A percentile compares a stretch with the other conserved stretches of the same genome.
Conservation (phyloP, 1,140 invertebrate species). For the Drosophila pectinifera region DNA sequence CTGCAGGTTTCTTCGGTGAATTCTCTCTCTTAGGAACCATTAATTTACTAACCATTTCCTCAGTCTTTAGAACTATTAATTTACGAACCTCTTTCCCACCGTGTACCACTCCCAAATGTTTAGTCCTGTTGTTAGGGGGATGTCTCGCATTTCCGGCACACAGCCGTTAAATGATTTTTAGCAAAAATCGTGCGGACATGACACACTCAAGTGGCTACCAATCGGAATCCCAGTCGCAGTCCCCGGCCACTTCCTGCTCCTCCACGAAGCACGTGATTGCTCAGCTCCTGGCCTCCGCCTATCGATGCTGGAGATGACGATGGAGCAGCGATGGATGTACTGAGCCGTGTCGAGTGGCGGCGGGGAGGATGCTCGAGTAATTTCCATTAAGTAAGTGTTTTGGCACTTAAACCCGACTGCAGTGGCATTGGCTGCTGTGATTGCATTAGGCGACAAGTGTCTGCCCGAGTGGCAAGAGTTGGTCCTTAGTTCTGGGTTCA, state of each 20-base stretch:
- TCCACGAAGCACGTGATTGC: slow-evolving; percentile 64
- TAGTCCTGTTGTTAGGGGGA: slow-evolving; percentile 32
- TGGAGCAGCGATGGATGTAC: slow-evolving; percentile 32
- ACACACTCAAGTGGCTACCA: slow-evolving; percentile 75
- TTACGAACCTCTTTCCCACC: background rate
- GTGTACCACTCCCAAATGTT: slow-evolving; percentile 21
- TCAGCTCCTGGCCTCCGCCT: slow-evolving; percentile 58
- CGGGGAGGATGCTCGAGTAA: slow-evolving; percentile 62
- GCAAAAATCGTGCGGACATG: slow-evolving; percentile 81
- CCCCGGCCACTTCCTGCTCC: background rate
- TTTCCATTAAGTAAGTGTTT: slow-evolving; percentile 82
- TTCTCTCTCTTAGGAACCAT: background rate
- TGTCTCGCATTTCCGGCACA: slow-evolving; percentile 69
- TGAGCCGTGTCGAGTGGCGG: slow-evolving; percentile 51
- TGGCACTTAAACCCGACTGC: slow-evolving; percentile 70
- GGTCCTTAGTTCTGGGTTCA: slow-evolving; percentile 12
- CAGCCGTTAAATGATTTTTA: slow-evolving; percentile 80
- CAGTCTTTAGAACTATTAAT: background rate
- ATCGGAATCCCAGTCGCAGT: slow-evolving; percentile 11
- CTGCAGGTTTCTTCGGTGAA: background rate
- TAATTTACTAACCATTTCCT: background rate
- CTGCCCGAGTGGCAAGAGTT: slow-evolving; percentile 24
- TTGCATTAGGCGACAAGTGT: slow-evolving; percentile 63
- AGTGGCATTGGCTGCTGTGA: slow-evolving; percentile 64
- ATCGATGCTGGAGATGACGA: slow-evolving; percentile 19